A percentile compares a stretch with the other conserved stretches of the same genome.
These are phyloP conservation scores for Agrilus mali DNA, from an alignment of 2,888 invertebrate species.

Conservation along the genomic window DNA sequence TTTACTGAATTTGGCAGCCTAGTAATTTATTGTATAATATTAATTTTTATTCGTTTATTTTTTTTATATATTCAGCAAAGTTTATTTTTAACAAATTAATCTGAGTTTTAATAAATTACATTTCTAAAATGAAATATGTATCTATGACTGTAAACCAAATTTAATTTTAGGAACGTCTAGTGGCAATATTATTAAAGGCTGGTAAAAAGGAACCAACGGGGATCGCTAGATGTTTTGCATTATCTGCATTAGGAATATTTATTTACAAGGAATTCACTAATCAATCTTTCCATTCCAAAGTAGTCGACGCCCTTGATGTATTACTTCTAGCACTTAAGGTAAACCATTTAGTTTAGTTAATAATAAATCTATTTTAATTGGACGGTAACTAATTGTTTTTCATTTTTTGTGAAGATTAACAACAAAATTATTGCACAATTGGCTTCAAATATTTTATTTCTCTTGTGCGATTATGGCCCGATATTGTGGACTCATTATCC, in stretches of 20 bases:
- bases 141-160: too few relatives aligned
- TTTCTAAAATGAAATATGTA: too few relatives aligned
- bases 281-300: conserved; percentile 47
- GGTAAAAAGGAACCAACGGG: conserved; percentile 83
- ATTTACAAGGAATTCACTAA: conserved; percentile 53
- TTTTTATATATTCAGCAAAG: too few relatives aligned
- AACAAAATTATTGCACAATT: conserved; percentile 72
- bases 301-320: conserved; percentile 55
- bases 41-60: too few relatives aligned
- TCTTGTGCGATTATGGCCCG: conserved; percentile 69
- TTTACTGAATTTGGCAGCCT: not conserved
- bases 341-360: conserved; percentile 18
- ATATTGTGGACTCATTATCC: conserved; percentile 60
- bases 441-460: conserved; percentile 66
- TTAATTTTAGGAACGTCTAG: conserved; percentile 62
- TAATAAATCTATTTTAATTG: not conserved
- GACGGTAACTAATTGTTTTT: not conserved
- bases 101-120: too few relatives aligned
- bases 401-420: conserved; percentile 45
- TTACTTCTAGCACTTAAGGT: conserved; percentile 57
- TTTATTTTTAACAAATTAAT: too few relatives aligned
- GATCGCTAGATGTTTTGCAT: conserved; percentile 76
- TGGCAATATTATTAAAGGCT: conserved; percentile 75
- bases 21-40: not conserved
- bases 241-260: conserved; percentile 72